Percentiles rank a stretch among this genome's conserved stretches.
These are phyloP conservation scores for Trachythela sp. DNA, from an alignment of 64 coral and sea anemone species.

Conservation along the genomic window DNA sequence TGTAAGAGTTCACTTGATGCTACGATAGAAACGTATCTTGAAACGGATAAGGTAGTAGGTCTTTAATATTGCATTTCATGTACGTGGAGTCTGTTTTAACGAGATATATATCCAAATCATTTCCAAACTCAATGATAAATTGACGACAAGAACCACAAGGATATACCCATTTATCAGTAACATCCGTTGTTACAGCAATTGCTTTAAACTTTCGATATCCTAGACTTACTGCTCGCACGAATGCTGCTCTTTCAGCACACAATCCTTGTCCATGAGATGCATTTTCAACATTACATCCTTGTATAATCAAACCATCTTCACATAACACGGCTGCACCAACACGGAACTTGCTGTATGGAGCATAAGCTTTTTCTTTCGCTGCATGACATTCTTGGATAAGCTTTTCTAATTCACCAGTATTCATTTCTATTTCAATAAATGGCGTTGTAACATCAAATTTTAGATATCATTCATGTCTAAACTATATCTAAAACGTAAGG, in stretches of 20 bases:
- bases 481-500: no score
- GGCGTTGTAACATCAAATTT: no score
- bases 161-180: conserved; percentile 39
- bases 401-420: not conserved
- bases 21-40: not conserved
- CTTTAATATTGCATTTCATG: conserved; percentile 36
- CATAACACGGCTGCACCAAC: conserved; percentile 78
- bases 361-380: conserved; percentile 82
- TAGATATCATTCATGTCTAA: no score
- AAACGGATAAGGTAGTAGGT: conserved; percentile 56
- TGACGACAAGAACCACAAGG: conserved; percentile 89
- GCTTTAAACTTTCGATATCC: conserved; percentile 77
- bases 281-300: conserved; percentile 94
- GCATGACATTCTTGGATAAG: conserved; percentile 55
- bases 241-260: conserved; percentile 90
- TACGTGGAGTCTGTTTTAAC: conserved; percentile 43
- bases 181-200: conserved; percentile 75
- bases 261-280: conserved; percentile 64
- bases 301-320: conserved; percentile 55
- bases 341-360: conserved; percentile 97
- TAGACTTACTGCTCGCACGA: conserved; percentile 84
- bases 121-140: conserved; percentile 78
- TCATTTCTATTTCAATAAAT: not conserved
- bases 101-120: conserved; percentile 67
- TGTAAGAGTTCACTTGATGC: not conserved